Evolutionary conservation across 2,113 vertebrate genomes (phyloP), one percentile per base, ranked within the genome.

Genomic region (Archocentrus centrarchus): DNA sequence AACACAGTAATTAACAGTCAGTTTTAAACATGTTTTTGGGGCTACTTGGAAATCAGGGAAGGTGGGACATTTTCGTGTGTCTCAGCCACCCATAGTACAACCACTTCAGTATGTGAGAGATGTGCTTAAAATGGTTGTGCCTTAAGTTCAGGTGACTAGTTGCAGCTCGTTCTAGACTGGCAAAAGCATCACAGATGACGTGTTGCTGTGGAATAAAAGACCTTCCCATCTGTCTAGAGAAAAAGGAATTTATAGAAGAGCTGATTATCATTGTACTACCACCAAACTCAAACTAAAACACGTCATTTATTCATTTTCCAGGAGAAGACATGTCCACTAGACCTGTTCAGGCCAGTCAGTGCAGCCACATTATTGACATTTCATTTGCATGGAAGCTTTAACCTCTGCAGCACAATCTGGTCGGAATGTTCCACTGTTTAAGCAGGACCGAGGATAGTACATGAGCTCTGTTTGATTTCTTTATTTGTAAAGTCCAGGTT

Each of bases 221-320:
- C 2, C 17, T 22, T 61, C 22, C 7, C 4, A 6, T 50, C 62
- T 27, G 20, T 58, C 59, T 76, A 35, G 87, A 75, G 81, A 58
- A 79, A 88, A 70, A 32, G 13, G 7, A 83, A 90, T 75, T 81
- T 57, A 62, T 66, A 63, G 44, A 32, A 11, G 50, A 41, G 24
- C 44, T 11, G 61, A 75, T 50, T 73, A 32, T 55, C 3, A 0
- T 8, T n/a, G 30, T 35, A 66, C 62, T 77, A 66, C 59, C 39
- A 63, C 5, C 47, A 82, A 32, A 75, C 17, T 53, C 15, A 22
- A 75, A 70, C 61, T 59, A 89, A 86, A 92, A 87, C 41, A 86
- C 81, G 77, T 24, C 39, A 68, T 92, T 94, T 94, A 94, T 92
- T 93, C 1, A 81, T 80, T 87, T 89, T 50, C 80, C 68, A 63